These are phyloP conservation scores for Anseranas semipalmata DNA, from an alignment of 2,113 vertebrate species.

Conservation along the genomic window DNA sequence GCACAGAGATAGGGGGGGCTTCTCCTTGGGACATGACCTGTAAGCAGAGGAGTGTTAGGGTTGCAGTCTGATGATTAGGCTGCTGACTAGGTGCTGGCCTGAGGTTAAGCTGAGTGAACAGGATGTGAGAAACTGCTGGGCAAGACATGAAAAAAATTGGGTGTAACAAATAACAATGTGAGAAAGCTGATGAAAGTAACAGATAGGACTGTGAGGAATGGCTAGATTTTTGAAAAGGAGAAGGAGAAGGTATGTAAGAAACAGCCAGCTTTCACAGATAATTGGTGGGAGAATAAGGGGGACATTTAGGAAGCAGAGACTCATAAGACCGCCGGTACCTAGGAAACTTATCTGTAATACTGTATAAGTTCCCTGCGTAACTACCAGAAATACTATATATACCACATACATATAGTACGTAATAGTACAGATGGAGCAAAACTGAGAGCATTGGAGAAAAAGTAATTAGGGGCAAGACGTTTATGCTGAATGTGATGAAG, in stretches of 20 bases:
- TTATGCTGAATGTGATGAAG: not conserved
- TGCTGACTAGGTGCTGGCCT: not conserved
- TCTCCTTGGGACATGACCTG: not conserved
- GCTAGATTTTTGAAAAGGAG: not conserved
- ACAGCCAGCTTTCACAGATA: not conserved
- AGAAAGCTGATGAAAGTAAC: not conserved
- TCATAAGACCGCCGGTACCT: not conserved
- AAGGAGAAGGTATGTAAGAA: not conserved
- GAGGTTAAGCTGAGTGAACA: not conserved
- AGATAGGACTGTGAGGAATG: not conserved
- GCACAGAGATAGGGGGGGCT: not conserved
- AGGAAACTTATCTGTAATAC: not conserved
- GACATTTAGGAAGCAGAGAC: not conserved
- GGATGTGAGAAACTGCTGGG: not conserved
- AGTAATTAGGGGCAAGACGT: not conserved
- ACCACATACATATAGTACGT: not conserved
- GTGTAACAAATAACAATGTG: not conserved
- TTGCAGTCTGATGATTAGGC: not conserved
- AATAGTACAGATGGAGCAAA: not conserved
- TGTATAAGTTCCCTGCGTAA: not conserved
- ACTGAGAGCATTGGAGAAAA: not conserved
- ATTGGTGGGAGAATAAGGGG: not conserved
- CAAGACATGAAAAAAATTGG: not conserved
- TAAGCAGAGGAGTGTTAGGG: not conserved
- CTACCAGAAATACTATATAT: not conserved